Percentiles rank a stretch among this genome's conserved stretches.
Evolutionary conservation across 2,888 invertebrate species (phyloP).

Genomic region (Caenorhabditis drosophilae): DNA sequence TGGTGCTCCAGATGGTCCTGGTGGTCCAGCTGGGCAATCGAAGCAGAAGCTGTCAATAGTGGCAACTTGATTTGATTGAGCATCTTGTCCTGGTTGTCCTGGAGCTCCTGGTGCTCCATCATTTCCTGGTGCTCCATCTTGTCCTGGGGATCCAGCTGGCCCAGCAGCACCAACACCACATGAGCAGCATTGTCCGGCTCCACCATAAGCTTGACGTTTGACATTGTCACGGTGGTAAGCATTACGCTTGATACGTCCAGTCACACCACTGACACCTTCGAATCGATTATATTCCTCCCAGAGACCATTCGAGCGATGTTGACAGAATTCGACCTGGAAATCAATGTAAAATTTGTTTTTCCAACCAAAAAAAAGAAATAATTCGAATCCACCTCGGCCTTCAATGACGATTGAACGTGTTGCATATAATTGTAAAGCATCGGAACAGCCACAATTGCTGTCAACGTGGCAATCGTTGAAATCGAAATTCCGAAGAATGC

Average conservation of each 20-base stretch:
- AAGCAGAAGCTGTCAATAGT: constrained; percentile 47
- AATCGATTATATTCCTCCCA: constrained; percentile 52
- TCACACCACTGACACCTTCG: constrained; percentile 31
- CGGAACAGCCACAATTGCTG: constrained; percentile 51
- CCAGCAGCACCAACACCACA: constrained; percentile 35
- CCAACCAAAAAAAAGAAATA: neutral
- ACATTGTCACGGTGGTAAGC: constrained; percentile 26
- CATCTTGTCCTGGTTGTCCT: constrained; percentile 40
- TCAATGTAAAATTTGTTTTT: neutral
- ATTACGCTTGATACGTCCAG: constrained; percentile 48
- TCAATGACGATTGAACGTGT: constrained; percentile 51
- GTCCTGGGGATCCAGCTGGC: constrained; percentile 36
- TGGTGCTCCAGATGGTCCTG: constrained; percentile 42
- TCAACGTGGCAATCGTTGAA: constrained; percentile 51
- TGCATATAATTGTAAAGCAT: constrained; percentile 59
- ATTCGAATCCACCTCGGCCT: constrained; percentile 35
- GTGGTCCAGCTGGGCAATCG: constrained; percentile 52
- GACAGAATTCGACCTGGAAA: constrained; percentile 47
- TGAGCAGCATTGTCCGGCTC: constrained; percentile 30
- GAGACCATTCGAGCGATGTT: constrained; percentile 48
- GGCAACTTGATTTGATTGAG: constrained; percentile 17
- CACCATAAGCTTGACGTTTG: constrained; percentile 17
- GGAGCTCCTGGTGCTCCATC: constrained; percentile 45
- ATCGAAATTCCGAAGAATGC: constrained; percentile 51
- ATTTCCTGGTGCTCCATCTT: constrained; percentile 41